Evolutionary conservation across 2,888 invertebrate genomes (phyloP), one percentile per base, ranked within the genome.

Genomic region (Balanococcus diminutus): DNA sequence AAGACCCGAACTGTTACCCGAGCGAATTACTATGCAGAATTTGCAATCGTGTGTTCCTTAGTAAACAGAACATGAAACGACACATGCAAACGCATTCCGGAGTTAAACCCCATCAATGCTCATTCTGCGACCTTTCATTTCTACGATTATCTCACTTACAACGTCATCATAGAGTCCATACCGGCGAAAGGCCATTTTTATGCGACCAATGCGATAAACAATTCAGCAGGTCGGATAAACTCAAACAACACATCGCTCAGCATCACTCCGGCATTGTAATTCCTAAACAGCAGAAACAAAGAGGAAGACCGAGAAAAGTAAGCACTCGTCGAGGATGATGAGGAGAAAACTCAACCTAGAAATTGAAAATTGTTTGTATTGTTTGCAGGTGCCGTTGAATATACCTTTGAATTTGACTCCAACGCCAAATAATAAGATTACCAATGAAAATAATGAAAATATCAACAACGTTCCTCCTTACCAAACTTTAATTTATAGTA

Each of bases 211-310:
- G 94, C 90, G 93, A 93, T 0, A 92, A 94, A 86, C 93, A 93
- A 88, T 94, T 94, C 90, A 94, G 94, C 28, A 91, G 94, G 87
- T 94, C 93, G 88, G 94, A 94, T 90, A 94, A 94, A 89, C 91
- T 94, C 88, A 93, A 94, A 87, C 92, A 94, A 88, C 94, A 94
- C 61, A 86, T 88, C 36, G 86, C 87, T 61, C 87, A 88, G 14
- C 88, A 88, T 36, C 88, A 88, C 32, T 87, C 87, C 16, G 87
- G 83, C 5, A 61, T 86, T 25, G 85, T 86, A 0, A 81, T 84
- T 42, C 83, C 86, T 16, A 86, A 86, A 6, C 87, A 87, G 56
- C 87, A 85, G 9, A 88, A 88, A 75, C 87, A 88, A 81, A 86
- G 88, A 72, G 88, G 88, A 25, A 86, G 88, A 86, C 88, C 88